These are phyloP conservation scores for Peromyscus maniculatus DNA, from an alignment of 2,113 vertebrate species.

Conservation along the genomic window DNA sequence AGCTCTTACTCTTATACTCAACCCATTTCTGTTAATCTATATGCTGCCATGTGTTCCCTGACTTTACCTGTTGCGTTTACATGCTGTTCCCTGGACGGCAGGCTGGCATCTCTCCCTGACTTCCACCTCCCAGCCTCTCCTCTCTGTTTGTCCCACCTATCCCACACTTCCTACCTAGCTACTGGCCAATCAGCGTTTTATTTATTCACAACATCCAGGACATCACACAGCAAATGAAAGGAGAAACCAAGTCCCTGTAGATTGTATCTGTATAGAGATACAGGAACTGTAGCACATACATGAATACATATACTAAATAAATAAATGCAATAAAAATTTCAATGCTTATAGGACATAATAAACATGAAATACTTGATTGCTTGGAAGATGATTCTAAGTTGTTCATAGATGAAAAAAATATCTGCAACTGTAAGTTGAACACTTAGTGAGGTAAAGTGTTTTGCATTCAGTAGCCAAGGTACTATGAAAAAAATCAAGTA, in stretches of 20 bases:
- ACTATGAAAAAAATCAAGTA: not conserved
- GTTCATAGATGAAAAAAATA: not conserved
- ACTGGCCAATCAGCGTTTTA: too few species aligned
- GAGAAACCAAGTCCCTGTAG: not conserved
- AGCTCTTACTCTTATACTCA: too few species aligned
- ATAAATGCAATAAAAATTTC: not conserved
- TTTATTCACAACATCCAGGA: too few species aligned
- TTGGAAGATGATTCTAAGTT: rapidly evolving
- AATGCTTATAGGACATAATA: not conserved
- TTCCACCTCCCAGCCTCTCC: too few species aligned
- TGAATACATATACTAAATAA: not conserved
- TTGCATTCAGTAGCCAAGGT: not conserved
- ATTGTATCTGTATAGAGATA: not conserved
- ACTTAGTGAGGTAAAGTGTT: not conserved
- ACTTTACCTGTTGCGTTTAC: too few species aligned
- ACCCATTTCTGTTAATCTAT: too few species aligned
- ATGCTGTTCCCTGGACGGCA: too few species aligned
- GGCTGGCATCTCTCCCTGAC: too few species aligned
- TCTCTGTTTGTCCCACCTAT: too few species aligned
- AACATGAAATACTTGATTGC: rapidly evolving
- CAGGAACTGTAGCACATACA: rapidly evolving
- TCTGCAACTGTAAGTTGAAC: not conserved
- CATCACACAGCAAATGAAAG: not conserved
- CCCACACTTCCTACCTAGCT: too few species aligned
- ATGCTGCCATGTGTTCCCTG: too few species aligned